Evolutionary conservation across 2,797 vertebrate genomes (phyloP).

Genomic region (Apogon talboti): DNA sequence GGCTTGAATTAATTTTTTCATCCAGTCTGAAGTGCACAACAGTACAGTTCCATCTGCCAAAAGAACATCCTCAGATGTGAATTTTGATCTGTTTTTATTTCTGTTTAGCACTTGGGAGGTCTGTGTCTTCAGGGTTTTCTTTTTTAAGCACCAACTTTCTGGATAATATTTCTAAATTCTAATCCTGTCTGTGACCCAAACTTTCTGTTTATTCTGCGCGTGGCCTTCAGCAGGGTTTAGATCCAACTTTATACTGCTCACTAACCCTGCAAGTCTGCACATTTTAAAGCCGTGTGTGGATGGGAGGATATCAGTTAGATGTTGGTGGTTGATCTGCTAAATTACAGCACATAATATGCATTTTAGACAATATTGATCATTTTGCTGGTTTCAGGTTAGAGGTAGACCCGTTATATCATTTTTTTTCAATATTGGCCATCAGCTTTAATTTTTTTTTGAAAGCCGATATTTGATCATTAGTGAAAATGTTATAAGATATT

Average conservation of each 20-base stretch:
- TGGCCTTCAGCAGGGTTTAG: slow-evolving; percentile 56
- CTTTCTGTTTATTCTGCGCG: slow-evolving; percentile 52
- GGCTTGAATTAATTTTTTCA: slow-evolving; percentile 21
- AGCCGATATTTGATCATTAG: no score
- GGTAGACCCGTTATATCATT: no score
- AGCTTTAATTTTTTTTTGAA: no score
- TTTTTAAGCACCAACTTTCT: slow-evolving; percentile 36
- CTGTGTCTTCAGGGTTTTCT: slow-evolving; percentile 47
- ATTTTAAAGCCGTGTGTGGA: slow-evolving; percentile 15
- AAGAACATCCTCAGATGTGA: slow-evolving; percentile 37
- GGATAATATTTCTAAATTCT: slow-evolving; percentile 54
- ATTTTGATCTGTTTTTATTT: slow-evolving; percentile 44
- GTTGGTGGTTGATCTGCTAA: slow-evolving; percentile 24
- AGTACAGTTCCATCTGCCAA: slow-evolving; percentile 10
- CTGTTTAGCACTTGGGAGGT: slow-evolving; percentile 30
- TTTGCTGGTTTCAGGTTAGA: slow-evolving; percentile 19
- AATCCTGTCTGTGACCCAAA: slow-evolving; percentile 56
- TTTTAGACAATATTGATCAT: slow-evolving; percentile 4
- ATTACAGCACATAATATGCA: slow-evolving; percentile 11
- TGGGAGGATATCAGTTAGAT: slow-evolving; percentile 9
- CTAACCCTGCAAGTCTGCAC: slow-evolving; percentile 22
- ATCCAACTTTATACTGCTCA: slow-evolving; percentile 41
- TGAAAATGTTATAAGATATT: no score
- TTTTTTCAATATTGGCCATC: no score
- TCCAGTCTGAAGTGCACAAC: slow-evolving; percentile 11